phyloP scores from a whole-genome alignment of 2,113 vertebrate species.

The Triplophysa dalaica region DNA sequence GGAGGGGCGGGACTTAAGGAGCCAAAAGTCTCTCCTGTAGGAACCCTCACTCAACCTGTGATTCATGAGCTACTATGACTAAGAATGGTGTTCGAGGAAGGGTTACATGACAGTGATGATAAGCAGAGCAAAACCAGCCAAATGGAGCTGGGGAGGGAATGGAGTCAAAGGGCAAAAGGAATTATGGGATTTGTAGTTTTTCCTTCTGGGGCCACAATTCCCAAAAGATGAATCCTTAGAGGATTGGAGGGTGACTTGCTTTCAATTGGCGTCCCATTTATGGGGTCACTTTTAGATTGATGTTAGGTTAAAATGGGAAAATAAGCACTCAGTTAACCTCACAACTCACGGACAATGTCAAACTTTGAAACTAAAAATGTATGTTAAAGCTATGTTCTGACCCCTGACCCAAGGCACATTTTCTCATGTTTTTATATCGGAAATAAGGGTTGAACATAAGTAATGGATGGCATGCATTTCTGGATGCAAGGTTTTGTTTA shows the following conservation, averaged over 20 bases:
- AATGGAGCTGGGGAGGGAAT: slow-evolving; percentile 51
- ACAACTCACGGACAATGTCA: slow-evolving; percentile 33
- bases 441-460: slow-evolving; percentile 10
- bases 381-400: slow-evolving; percentile 4
- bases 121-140: slow-evolving; percentile 58
- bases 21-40: slow-evolving; percentile 43
- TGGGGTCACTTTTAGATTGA: neutral
- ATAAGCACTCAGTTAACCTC: neutral
- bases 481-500: slow-evolving; percentile 40
- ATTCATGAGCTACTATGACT: slow-evolving; percentile 62
- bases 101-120: slow-evolving; percentile 63
- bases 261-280: neutral
- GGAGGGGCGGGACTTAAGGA: slow-evolving; percentile 59
- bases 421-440: slow-evolving; percentile 17
- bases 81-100: slow-evolving; percentile 47
- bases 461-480: slow-evolving; percentile 50
- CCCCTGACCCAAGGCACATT: neutral
- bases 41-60: slow-evolving; percentile 56
- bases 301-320: slow-evolving; percentile 10
- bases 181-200: slow-evolving; percentile 47
- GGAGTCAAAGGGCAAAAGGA: slow-evolving; percentile 53
- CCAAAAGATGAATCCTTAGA: slow-evolving; percentile 19
- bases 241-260: neutral
- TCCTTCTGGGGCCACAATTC: no score
- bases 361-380: neutral